Percentiles rank a stretch among this genome's conserved stretches.
phyloP scores from a whole-genome alignment of 1,140 invertebrate species.

The Drosophila parabipectinata region DNA sequence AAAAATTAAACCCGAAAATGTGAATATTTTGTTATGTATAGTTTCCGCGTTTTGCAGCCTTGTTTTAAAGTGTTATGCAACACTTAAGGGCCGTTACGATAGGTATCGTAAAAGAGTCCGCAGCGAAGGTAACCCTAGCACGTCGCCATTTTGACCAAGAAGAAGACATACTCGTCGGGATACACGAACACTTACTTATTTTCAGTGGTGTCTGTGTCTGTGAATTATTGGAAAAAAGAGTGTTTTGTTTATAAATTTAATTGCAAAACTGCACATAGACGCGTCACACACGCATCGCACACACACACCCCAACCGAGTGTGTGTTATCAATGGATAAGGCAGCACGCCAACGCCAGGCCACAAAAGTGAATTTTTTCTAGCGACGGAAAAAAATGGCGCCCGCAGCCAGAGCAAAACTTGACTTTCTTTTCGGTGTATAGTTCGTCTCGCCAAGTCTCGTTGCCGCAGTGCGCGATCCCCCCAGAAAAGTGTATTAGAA shows the following conservation, averaged over 20 bases:
- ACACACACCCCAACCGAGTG: slow-evolving; percentile 44
- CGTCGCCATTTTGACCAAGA: slow-evolving; percentile 46
- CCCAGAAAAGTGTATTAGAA: slow-evolving; percentile 3
- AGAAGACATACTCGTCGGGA: slow-evolving; percentile 36
- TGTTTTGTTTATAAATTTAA: slow-evolving; percentile 82
- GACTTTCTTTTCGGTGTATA: slow-evolving; percentile 77
- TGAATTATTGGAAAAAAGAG: slow-evolving; percentile 79
- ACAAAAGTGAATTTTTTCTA: slow-evolving; percentile 61
- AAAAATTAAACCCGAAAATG: slow-evolving; percentile 4
- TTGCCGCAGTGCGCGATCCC: slow-evolving; percentile 39
- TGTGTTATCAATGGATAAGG: slow-evolving; percentile 72
- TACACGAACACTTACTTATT: slow-evolving; percentile 76
- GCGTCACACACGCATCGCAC: slow-evolving; percentile 41
- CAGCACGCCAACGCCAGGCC: slow-evolving; percentile 51
- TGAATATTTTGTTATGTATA: slow-evolving; percentile 19
- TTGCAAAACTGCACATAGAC: slow-evolving; percentile 77
- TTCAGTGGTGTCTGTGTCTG: slow-evolving; percentile 77
- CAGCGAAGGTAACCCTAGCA: not conserved
- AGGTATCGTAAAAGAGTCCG: not conserved
- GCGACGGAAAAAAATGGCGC: slow-evolving; percentile 79
- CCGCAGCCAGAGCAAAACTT: slow-evolving; percentile 76
- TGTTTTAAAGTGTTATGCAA: not conserved
- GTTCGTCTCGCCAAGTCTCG: slow-evolving; percentile 56
- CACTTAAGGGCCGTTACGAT: not conserved
- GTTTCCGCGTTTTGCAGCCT: not conserved